Percentiles rank a stretch among this genome's conserved stretches.
These are phyloP conservation scores for Mycalesis mineus DNA, from an alignment of 2,888 invertebrate genomes.

Conservation along the genomic window DNA sequence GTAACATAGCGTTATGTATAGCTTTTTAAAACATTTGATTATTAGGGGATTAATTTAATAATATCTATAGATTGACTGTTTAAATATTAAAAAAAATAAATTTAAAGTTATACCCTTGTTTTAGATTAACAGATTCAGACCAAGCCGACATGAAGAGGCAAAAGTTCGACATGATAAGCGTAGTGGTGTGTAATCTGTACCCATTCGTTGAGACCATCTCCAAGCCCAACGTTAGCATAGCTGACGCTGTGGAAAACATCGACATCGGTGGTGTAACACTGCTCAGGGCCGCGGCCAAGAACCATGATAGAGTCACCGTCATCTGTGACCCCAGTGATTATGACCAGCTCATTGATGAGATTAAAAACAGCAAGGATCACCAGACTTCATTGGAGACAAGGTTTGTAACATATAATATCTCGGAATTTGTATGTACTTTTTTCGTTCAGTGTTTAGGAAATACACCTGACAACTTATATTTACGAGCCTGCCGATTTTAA, in stretches of 20 bases:
- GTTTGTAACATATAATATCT: too few species aligned
- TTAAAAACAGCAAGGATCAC: slow-evolving; percentile 79
- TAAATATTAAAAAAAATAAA: too few species aligned
- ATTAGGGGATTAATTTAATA: too few species aligned
- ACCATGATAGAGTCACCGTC: slow-evolving; percentile 95
- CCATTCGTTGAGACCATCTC: slow-evolving; percentile 94
- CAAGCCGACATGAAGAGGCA: slow-evolving; percentile 88
- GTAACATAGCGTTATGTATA: too few species aligned
- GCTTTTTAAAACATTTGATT: too few species aligned
- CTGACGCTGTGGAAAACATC: slow-evolving; percentile 96
- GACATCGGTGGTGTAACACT: slow-evolving; percentile 98
- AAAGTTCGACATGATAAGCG: slow-evolving; percentile 86
- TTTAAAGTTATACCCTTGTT: too few species aligned
- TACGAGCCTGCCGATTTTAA: too few species aligned
- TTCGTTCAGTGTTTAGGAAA: too few species aligned
- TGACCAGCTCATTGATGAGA: slow-evolving; percentile 83
- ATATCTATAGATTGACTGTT: too few species aligned
- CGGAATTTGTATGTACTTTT: too few species aligned
- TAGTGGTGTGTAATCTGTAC: slow-evolving; percentile 98
- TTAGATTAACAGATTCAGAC: slow-evolving; percentile 85
- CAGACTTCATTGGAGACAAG: slow-evolving; percentile 86
- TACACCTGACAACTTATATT: too few species aligned
- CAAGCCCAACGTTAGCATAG: slow-evolving; percentile 86
- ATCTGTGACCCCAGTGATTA: slow-evolving; percentile 96
- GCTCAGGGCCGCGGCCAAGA: slow-evolving; percentile 97